Percentiles rank a stretch among this genome's conserved stretches.
Evolutionary conservation across 2,888 invertebrate species (phyloP).

Genomic region (Carabus problematicus): DNA sequence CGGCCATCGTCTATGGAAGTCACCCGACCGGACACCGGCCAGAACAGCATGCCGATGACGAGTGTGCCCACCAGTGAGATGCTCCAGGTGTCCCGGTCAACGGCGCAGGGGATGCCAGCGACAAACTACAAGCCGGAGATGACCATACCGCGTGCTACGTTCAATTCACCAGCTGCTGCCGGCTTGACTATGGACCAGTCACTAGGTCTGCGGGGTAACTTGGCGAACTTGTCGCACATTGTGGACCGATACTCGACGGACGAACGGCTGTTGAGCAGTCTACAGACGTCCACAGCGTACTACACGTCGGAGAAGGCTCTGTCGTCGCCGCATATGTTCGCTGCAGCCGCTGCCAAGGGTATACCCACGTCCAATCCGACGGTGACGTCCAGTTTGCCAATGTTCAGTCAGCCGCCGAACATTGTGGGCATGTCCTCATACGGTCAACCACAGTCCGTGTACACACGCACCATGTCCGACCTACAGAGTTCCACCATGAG

Average conservation of each 20-base stretch:
- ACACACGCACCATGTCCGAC: conserved; percentile 53
- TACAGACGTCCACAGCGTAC: conserved; percentile 60
- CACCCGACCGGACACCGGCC: conserved; percentile 13
- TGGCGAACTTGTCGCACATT: conserved; percentile 68
- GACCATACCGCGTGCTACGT: conserved; percentile 52
- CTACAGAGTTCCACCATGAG: conserved; percentile 49
- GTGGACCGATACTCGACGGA: conserved; percentile 66
- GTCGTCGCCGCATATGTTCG: conserved; percentile 54
- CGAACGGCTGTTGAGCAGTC: conserved; percentile 64
- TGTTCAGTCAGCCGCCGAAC: conserved; percentile 54
- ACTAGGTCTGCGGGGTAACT: conserved; percentile 59
- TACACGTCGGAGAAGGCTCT: conserved; percentile 56
- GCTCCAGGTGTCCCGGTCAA: conserved; percentile 30
- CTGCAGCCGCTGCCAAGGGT: conserved; percentile 53
- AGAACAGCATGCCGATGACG: conserved; percentile 8
- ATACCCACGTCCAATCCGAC: conserved; percentile 46
- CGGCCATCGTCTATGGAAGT: conserved; percentile 10
- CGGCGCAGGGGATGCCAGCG: conserved; percentile 4
- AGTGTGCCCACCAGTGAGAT: conserved; percentile 25
- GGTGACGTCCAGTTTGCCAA: conserved; percentile 51
- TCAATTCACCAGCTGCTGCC: conserved; percentile 56
- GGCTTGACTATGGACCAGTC: conserved; percentile 60
- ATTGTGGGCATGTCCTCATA: conserved; percentile 44
- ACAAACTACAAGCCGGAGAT: conserved; percentile 48
- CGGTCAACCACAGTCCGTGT: conserved; percentile 51